Evolutionary conservation across 1,140 invertebrate genomes (phyloP).

Genomic region (Trinorchestia longiramus): DNA sequence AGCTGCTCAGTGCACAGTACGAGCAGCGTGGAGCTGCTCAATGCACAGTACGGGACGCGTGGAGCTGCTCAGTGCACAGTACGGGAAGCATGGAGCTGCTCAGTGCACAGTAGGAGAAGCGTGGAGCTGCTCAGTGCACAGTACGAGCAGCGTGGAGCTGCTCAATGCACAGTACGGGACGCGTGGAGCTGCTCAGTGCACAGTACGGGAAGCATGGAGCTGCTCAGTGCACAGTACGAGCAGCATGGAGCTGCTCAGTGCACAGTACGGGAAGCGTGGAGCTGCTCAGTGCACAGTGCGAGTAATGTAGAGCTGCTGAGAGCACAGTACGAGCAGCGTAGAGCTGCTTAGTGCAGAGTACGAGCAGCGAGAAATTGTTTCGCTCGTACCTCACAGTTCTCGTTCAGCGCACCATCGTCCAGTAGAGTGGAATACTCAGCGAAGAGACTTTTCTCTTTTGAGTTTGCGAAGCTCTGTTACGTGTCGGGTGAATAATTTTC

Average conservation of each 20-base stretch:
- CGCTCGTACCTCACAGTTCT: background rate
- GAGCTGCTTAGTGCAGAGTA: no score
- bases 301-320: background rate
- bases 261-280: background rate
- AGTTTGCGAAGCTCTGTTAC: background rate
- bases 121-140: background rate
- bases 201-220: background rate
- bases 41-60: background rate
- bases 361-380: background rate
- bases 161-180: background rate
- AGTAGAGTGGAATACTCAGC: background rate
- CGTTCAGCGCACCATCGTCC: background rate
- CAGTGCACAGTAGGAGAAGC: background rate
- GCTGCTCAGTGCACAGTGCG: background rate
- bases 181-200: background rate
- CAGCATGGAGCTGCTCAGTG: background rate
- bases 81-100: background rate
- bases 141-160: background rate
- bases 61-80: background rate
- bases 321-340: no score
- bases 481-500: no score
- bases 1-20: background rate
- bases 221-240: background rate
- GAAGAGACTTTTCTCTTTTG: background rate
- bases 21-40: background rate